Percentiles rank a stretch among this genome's conserved stretches.
phyloP scores from a whole-genome alignment of 1,140 invertebrate species.

The Forficula auricularia region DNA sequence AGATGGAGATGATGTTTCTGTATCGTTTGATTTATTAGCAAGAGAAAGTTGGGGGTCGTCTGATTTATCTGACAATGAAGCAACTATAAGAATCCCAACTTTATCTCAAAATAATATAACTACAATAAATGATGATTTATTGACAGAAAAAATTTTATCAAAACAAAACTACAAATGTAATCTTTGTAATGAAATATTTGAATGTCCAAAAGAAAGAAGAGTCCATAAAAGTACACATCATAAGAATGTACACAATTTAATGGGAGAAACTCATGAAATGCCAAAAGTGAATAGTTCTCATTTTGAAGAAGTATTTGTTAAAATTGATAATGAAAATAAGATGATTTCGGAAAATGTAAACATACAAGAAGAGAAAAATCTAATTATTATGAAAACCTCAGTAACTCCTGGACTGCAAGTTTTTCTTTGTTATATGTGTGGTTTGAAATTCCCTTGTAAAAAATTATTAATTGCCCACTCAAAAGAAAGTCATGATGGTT shows the following conservation, averaged over 20 bases:
- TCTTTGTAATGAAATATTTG: conserved; percentile 37
- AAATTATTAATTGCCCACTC: conserved; percentile 11
- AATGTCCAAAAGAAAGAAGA: conserved; percentile 42
- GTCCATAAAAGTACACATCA: conserved; percentile 35
- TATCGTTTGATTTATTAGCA: conserved; percentile 45
- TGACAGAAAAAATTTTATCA: background rate
- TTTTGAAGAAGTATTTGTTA: conserved; percentile 1
- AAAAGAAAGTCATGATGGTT: background rate
- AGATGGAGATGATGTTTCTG: conserved; percentile 35
- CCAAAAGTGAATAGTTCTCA: background rate
- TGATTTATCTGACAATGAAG: conserved; percentile 41
- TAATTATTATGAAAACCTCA: too few species aligned
- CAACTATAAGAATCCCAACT: conserved; percentile 8
- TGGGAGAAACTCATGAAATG: too few species aligned
- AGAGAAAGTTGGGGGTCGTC: conserved; percentile 46
- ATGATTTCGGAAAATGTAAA: too few species aligned
- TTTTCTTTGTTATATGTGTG: conserved; percentile 9
- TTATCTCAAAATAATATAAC: background rate
- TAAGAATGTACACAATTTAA: background rate
- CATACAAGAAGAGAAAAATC: too few species aligned
- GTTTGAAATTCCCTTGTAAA: conserved; percentile 6
- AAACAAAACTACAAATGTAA: conserved; percentile 11
- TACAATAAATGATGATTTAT: background rate
- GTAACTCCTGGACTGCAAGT: too few species aligned
- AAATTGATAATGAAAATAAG: background rate